Percentiles rank a stretch among this genome's conserved stretches.
These are phyloP conservation scores for Bombus haemorrhoidalis DNA, from an alignment of 1,140 invertebrate species.

Conservation along the genomic window DNA sequence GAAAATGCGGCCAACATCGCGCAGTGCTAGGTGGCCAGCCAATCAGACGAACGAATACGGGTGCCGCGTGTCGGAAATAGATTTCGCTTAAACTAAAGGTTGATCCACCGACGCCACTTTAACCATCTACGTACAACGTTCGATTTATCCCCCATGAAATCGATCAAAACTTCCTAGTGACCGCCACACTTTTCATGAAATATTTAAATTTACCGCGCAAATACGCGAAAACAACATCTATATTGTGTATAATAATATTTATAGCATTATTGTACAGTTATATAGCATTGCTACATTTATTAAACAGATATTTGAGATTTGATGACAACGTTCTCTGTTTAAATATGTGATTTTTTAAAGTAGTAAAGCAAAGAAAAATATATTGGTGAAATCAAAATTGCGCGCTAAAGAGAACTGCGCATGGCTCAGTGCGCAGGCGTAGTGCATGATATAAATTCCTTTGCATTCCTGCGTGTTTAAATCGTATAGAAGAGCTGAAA, in stretches of 20 bases:
- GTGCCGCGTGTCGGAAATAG: slow-evolving; percentile 78
- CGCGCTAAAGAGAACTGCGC: not conserved
- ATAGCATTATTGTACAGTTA: not conserved
- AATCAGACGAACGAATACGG: slow-evolving; percentile 73
- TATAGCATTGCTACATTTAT: not conserved
- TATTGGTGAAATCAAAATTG: not conserved
- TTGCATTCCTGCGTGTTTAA: not conserved
- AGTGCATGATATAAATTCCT: not conserved
- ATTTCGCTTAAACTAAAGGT: slow-evolving; percentile 75
- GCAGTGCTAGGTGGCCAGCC: slow-evolving; percentile 72
- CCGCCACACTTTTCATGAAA: not conserved
- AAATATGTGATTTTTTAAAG: not conserved
- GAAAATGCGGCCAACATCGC: slow-evolving; percentile 80
- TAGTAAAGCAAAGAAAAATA: not conserved
- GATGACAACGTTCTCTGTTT: not conserved
- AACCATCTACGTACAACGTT: slow-evolving; percentile 53
- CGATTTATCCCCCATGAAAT: slow-evolving; percentile 35
- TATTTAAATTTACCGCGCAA: slow-evolving; percentile 1
- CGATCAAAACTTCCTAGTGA: not conserved
- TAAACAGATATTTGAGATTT: not conserved
- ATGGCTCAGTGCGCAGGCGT: not conserved
- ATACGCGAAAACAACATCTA: not conserved
- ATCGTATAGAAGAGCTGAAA: not conserved
- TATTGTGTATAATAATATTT: not conserved
- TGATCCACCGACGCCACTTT: slow-evolving; percentile 67